Evolutionary conservation across 2,113 vertebrate species (phyloP).

Genomic region (Vombatus ursinus): DNA sequence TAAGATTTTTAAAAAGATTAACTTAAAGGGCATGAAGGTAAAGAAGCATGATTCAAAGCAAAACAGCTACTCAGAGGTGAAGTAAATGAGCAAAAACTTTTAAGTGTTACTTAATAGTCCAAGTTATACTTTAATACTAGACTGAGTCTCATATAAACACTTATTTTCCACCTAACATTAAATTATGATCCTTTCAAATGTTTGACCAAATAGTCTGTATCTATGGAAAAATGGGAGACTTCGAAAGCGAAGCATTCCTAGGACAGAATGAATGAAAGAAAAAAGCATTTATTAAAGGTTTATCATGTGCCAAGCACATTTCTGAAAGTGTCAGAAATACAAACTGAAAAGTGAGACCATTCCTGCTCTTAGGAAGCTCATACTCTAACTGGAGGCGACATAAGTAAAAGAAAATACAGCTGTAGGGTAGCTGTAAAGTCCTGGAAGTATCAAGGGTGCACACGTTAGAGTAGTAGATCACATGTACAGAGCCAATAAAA

Average conservation of each 20-base stretch:
- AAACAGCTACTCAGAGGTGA: slow-evolving; percentile 39
- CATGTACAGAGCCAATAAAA: background rate
- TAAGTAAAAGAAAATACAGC: background rate
- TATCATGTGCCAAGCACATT: background rate
- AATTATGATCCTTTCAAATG: background rate
- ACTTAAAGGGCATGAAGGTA: slow-evolving; percentile 50
- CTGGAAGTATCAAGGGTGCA: background rate
- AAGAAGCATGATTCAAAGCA: slow-evolving; percentile 48
- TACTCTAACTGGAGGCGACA: background rate
- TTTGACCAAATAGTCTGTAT: background rate
- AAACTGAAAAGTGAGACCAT: background rate
- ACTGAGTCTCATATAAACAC: background rate
- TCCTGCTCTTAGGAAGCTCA: background rate
- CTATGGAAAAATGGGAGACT: background rate
- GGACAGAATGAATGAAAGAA: background rate
- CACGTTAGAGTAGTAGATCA: background rate
- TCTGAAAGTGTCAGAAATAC: background rate
- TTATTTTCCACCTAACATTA: slow-evolving; percentile 46
- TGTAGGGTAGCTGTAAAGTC: background rate
- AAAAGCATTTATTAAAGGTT: background rate
- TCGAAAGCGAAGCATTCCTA: background rate
- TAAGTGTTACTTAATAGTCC: slow-evolving; percentile 19
- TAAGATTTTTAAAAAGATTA: slow-evolving; percentile 46
- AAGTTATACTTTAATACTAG: slow-evolving; percentile 28
- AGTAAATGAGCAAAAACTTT: slow-evolving; percentile 50